These are phyloP conservation scores for Coptotermes formosanus DNA, from an alignment of 1,140 invertebrate species.

Conservation along the genomic window DNA sequence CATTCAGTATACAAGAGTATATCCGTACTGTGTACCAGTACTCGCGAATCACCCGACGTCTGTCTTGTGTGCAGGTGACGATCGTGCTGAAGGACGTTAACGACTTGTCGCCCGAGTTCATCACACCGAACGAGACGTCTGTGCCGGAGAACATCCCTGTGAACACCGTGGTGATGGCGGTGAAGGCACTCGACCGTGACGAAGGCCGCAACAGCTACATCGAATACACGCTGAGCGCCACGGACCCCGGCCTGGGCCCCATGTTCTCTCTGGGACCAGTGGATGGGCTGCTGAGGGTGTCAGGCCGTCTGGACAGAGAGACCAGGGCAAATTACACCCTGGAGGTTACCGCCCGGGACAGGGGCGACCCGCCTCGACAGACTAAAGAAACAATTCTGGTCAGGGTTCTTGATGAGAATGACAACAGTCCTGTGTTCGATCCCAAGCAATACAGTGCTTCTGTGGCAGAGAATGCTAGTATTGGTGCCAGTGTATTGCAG, in stretches of 20 bases:
- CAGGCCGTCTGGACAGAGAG: conserved; percentile 82
- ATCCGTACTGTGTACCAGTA: too few species aligned
- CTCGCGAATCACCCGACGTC: too few species aligned
- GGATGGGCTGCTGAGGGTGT: conserved; percentile 81
- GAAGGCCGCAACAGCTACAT: conserved; percentile 92
- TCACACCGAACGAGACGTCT: conserved; percentile 73
- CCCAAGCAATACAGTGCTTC: conserved; percentile 83
- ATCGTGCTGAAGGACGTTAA: conserved; percentile 90
- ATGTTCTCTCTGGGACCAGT: conserved; percentile 83
- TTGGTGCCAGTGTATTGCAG: conserved; percentile 85
- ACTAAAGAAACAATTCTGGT: conserved; percentile 70
- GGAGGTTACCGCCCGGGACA: conserved; percentile 79
- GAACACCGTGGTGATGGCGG: conserved; percentile 85
- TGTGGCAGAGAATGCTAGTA: conserved; percentile 89
- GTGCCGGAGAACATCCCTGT: conserved; percentile 84
- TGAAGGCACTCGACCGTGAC: conserved; percentile 89
- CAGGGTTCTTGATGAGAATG: conserved; percentile 86
- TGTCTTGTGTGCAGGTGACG: conserved; percentile 64
- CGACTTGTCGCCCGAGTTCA: conserved; percentile 90
- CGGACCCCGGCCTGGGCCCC: conserved; percentile 50
- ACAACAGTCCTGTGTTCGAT: conserved; percentile 89
- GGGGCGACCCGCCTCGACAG: conserved; percentile 78
- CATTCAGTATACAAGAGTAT: too few species aligned
- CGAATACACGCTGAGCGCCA: conserved; percentile 73
- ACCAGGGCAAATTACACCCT: conserved; percentile 75